Conservation (phyloP, 2,888 invertebrate species). For the Drosophila koepferae region DNA sequence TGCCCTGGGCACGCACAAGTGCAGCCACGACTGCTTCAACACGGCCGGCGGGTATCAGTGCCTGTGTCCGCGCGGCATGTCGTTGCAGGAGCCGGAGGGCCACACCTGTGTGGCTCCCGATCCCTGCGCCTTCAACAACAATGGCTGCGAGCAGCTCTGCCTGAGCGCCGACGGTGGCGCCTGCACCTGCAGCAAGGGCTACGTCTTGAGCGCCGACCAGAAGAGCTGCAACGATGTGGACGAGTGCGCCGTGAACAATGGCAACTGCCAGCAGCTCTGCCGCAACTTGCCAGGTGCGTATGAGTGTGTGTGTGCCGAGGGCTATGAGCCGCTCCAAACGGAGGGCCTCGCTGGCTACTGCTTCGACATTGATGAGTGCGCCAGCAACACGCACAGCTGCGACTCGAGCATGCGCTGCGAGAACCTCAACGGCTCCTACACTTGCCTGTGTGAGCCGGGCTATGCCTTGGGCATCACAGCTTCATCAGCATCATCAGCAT, state of each 20-base stretch:
- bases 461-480: conserved; percentile 84
- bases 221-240: conserved; percentile 86
- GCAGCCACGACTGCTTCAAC: conserved; percentile 87
- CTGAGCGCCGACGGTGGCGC: conserved; percentile 70
- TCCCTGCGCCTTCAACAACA: conserved; percentile 86
- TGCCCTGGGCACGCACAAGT: conserved; percentile 83
- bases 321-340: conserved; percentile 80
- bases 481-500: conserved; percentile 13
- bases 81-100: conserved; percentile 82
- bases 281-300: conserved; percentile 86
- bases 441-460: conserved; percentile 85
- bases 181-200: conserved; percentile 85
- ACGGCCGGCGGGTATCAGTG: conserved; percentile 86
- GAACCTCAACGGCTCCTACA: conserved; percentile 84
- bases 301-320: conserved; percentile 86
- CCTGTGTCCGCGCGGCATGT: conserved; percentile 85
- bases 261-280: conserved; percentile 85
- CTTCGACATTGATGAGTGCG: conserved; percentile 86
- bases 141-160: conserved; percentile 89
- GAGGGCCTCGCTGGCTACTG: conserved; percentile 74
- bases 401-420: conserved; percentile 76
- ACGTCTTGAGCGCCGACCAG: conserved; percentile 83
- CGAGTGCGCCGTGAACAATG: conserved; percentile 86
- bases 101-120: conserved; percentile 85
- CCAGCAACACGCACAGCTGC: conserved; percentile 76